These are phyloP conservation scores for Poicephalus meyeri DNA, from an alignment of 2,113 vertebrate genomes.

Conservation along the genomic window DNA sequence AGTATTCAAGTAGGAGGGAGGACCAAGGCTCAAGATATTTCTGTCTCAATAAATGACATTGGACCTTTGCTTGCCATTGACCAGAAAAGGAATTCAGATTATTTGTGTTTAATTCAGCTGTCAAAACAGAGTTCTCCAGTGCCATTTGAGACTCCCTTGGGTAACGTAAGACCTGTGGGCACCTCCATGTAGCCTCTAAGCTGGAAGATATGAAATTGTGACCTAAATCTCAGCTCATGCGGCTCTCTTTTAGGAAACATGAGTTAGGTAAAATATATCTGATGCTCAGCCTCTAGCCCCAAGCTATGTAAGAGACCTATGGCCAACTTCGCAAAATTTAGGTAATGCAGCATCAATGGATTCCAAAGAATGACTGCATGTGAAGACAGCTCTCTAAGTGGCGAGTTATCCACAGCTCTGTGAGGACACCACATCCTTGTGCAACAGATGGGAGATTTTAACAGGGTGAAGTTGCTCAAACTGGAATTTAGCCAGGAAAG, in stretches of 20 bases:
- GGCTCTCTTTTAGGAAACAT: neutral
- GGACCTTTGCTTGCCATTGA: neutral
- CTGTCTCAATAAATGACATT: neutral
- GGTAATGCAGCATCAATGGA: rapidly evolving
- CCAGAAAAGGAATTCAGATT: neutral
- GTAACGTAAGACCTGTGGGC: neutral
- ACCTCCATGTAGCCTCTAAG: neutral
- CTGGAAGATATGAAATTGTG: neutral
- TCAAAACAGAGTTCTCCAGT: neutral
- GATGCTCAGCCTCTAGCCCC: neutral
- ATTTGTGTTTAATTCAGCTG: neutral
- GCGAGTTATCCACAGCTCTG: neutral
- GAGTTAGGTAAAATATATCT: neutral
- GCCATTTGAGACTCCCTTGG: neutral
- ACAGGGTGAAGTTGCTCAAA: neutral
- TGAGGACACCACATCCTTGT: neutral
- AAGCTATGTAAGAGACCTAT: neutral
- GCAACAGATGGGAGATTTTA: neutral
- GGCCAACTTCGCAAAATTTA: neutral
- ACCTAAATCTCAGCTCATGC: neutral
- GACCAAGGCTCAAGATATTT: neutral
- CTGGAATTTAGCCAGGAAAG: neutral
- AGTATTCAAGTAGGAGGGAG: neutral
- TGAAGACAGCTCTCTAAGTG: neutral
- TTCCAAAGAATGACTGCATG: rapidly evolving